Conservation (phyloP, 2,888 invertebrate genomes). For the Drosophila leonis region DNA sequence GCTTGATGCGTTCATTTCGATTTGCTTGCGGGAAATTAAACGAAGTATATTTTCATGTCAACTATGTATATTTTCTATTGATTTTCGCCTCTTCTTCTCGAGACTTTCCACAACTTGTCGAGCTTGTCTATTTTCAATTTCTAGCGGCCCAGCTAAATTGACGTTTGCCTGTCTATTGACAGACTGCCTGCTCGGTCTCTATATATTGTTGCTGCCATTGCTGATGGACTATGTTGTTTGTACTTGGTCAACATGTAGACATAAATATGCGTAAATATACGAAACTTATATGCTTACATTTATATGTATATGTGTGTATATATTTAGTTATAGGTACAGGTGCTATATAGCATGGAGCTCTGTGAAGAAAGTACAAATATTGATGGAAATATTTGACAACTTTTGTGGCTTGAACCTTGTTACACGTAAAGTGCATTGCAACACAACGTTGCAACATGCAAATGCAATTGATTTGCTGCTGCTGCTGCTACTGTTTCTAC, state of each 20-base stretch:
- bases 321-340: neutral
- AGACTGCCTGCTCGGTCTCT: conserved; percentile 47
- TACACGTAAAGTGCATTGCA: conserved; percentile 28
- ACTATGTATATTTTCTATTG: conserved; percentile 47
- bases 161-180: conserved; percentile 71
- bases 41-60: conserved; percentile 52
- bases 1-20: conserved; percentile 1
- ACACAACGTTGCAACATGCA: conserved; percentile 30
- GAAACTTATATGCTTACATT: conserved; percentile 32
- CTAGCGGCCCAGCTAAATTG: conserved; percentile 67
- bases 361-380: conserved; percentile 74
- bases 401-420: conserved; percentile 6
- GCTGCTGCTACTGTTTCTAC: conserved; percentile 3
- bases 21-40: conserved; percentile 20
- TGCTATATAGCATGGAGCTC: conserved; percentile 10
- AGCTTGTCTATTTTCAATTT: conserved; percentile 73
- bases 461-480: conserved; percentile 58
- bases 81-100: conserved; percentile 18
- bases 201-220: conserved; percentile 22
- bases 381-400: conserved; percentile 34
- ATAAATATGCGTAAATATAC: conserved; percentile 74
- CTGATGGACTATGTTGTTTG: conserved; percentile 58
- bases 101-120: conserved; percentile 46
- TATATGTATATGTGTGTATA: neutral
- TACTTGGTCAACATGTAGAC: conserved; percentile 69